Evolutionary conservation across 2,797 vertebrate species (phyloP).

Genomic region (Remorina albescens): DNA sequence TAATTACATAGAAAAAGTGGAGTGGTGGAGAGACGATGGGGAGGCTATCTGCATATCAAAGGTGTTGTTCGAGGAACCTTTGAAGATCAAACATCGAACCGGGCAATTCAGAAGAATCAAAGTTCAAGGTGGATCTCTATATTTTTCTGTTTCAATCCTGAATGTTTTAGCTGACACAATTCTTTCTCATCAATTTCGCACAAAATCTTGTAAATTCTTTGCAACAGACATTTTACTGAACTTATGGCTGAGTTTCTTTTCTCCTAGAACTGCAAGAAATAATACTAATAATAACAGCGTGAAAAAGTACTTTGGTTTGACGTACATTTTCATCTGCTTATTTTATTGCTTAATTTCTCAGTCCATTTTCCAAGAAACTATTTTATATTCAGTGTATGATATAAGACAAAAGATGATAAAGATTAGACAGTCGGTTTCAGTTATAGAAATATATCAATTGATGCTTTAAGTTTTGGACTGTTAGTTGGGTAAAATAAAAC

Average conservation of each 20-base stretch:
- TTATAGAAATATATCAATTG: not conserved
- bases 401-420: too few relatives aligned
- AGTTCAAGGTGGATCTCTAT: slow-evolving; percentile 9
- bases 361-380: not conserved
- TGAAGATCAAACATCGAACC: slow-evolving; percentile 62
- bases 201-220: not conserved
- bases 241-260: not conserved
- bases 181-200: not conserved
- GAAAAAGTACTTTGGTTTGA: not conserved
- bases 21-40: slow-evolving; percentile 6
- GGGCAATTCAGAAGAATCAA: slow-evolving; percentile 33
- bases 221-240: slow-evolving; percentile 2
- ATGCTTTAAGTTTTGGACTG: not conserved
- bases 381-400: too few relatives aligned
- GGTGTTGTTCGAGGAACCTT: slow-evolving; percentile 43
- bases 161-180: slow-evolving; percentile 2
- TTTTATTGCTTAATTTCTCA: not conserved
- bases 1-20: slow-evolving; percentile 55
- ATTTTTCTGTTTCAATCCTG: slow-evolving; percentile 25
- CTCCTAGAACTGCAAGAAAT: not conserved
- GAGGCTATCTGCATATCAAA: slow-evolving; percentile 69
- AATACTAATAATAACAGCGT: not conserved
- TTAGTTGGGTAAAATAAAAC: not conserved
- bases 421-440: not conserved
- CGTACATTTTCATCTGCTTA: not conserved